Percentiles rank a stretch among this genome's conserved stretches.
Conservation (phyloP, 1,140 invertebrate species). For the Acromyrmex heyeri region DNA sequence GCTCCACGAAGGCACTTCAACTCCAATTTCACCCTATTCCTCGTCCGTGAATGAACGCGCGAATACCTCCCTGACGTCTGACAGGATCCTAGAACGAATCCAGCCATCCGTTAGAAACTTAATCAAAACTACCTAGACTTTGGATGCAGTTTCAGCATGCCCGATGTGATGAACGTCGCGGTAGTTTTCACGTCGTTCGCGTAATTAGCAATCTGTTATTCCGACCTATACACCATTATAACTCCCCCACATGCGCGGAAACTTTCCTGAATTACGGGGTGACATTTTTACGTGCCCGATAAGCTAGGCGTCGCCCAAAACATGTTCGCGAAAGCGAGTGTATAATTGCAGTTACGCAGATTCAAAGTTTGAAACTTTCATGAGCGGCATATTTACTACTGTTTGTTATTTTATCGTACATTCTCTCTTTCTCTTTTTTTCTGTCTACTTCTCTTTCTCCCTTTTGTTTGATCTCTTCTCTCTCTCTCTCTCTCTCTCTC, state of each 20-base stretch:
- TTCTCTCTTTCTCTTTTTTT: background rate
- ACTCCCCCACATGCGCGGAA: constrained; percentile 4
- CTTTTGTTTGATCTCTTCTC: background rate
- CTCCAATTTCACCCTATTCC: constrained; percentile 57
- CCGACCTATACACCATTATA: constrained; percentile 58
- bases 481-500: background rate
- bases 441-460: background rate
- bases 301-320: constrained; percentile 28
- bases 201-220: constrained; percentile 64
- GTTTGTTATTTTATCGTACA: constrained; percentile 40
- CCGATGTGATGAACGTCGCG: constrained; percentile 64
- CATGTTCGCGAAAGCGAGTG: constrained; percentile 34
- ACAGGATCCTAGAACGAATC: constrained; percentile 62
- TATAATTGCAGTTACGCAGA: constrained; percentile 39
- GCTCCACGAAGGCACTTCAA: constrained; percentile 53
- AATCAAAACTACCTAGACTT: constrained; percentile 65
- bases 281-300: constrained; percentile 52
- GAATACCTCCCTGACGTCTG: constrained; percentile 52
- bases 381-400: constrained; percentile 18
- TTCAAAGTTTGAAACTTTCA: constrained; percentile 26
- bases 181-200: constrained; percentile 63
- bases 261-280: constrained; percentile 51
- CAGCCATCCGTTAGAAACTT: constrained; percentile 64
- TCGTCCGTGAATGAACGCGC: constrained; percentile 53
- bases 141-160: constrained; percentile 58